Evolutionary conservation across 2,113 vertebrate species (phyloP), one percentile per base, ranked within the genome.

Genomic region (Myanophis thanlyinensis): DNA sequence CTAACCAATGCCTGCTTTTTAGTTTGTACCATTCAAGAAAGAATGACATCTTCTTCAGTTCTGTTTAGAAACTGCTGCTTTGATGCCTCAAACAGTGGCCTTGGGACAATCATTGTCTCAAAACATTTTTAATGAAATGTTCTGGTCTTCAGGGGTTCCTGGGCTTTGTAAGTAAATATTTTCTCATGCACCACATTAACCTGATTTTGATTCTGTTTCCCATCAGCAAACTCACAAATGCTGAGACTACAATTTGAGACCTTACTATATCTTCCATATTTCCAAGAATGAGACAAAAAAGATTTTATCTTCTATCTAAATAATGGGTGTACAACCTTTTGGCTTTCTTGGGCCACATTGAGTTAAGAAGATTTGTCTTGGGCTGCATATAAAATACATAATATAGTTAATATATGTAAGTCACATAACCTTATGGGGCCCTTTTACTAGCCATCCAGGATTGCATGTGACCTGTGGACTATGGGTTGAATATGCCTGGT

Each of bases 61-160:
- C 0, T 95, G 40, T 88, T 93, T 48, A 94, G 90, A 91, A 93
- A 49, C 85, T 88, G 51, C 0, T 89, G n/a, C 13, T 91, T 97
- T 93, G 67, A 80, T 94, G 92, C 56, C 91, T 94, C 20, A 91
- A 59, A 88, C 40, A 46, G n/a, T 49, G 47, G 12, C n/a, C 40
- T 85, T 48, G 92, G 80, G 80, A 84, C 46, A 25, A 1, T 47
- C 52, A 0, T 10, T 8, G 56, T 94, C 1, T 56, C 80, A 88
- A 47, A 86, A 18, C 6, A 44, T 0, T 7, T 20, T 53, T 44
- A 44, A 44, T 46, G 53, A 54, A 85, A 11, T 59, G 1, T 1
- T 0, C 88, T 4, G 2, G 62, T 27, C 4, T 62, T 86, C 51
- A 22, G 91, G 30, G 87, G 5, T 5, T 0, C 40, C 47, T 40